Evolutionary conservation across 2,797 vertebrate species (phyloP).

Genomic region (Lepidocolaptes lacrymiger): DNA sequence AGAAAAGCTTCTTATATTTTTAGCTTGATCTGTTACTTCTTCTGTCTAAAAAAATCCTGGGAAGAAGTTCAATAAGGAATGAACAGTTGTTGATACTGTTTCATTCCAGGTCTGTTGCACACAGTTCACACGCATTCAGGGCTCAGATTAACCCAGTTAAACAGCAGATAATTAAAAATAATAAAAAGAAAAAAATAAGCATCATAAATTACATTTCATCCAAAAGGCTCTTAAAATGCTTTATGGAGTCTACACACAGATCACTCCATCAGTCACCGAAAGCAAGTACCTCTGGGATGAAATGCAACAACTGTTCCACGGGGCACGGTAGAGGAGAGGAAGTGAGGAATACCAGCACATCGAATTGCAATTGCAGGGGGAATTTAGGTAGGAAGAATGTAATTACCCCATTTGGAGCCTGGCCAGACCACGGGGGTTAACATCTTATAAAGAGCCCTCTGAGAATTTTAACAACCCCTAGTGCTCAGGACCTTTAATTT

Average conservation of each 20-base stretch:
- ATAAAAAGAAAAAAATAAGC: background rate
- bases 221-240: conserved; percentile 30
- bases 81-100: background rate
- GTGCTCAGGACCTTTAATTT: conserved; percentile 57
- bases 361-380: conserved; percentile 74
- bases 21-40: background rate
- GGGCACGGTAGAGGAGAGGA: conserved; percentile 59
- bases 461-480: conserved; percentile 67
- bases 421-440: conserved; percentile 66
- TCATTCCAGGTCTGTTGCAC: background rate
- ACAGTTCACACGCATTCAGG: background rate
- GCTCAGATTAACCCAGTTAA: conserved; percentile 4
- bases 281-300: conserved; percentile 69
- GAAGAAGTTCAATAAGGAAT: background rate
- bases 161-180: background rate
- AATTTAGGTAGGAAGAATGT: conserved; percentile 77
- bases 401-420: conserved; percentile 69
- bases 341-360: conserved; percentile 74
- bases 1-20: background rate
- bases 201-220: conserved; percentile 32
- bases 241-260: conserved; percentile 9
- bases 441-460: conserved; percentile 65
- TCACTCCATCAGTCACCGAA: conserved; percentile 56
- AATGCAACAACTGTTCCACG: conserved; percentile 69
- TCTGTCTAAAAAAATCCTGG: background rate